Evolutionary conservation across 2,888 invertebrate genomes (phyloP).

Genomic region (Patella caerulea): DNA sequence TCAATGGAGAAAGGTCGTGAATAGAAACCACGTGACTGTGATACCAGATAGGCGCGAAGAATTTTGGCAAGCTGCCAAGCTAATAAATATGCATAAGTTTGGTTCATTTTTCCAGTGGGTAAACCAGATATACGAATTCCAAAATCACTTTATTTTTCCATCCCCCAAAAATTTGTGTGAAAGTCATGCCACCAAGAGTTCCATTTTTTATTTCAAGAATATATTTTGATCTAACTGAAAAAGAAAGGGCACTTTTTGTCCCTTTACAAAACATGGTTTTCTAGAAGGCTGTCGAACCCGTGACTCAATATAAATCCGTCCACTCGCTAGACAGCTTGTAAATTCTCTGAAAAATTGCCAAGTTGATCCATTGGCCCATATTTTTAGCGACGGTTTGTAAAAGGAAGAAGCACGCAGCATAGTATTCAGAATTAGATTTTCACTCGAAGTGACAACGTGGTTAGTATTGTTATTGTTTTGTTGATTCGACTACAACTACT

Average conservation of each 20-base stretch:
- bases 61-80: constrained; percentile 33
- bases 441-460: not conserved
- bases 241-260: constrained; percentile 13
- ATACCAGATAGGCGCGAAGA: constrained; percentile 28
- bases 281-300: not conserved
- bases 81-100: not conserved
- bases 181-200: not conserved
- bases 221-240: not conserved
- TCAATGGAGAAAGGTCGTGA: constrained; percentile 18
- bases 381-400: constrained; percentile 14
- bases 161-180: not conserved
- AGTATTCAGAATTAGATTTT: not conserved
- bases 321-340: constrained; percentile 44
- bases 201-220: not conserved
- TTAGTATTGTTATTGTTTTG: not conserved
- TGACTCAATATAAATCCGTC: constrained; percentile 36
- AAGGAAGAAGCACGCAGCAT: not conserved
- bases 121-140: too few species aligned
- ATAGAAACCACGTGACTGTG: constrained; percentile 25
- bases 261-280: constrained; percentile 6
- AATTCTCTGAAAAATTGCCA: constrained; percentile 51
- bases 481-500: not conserved
- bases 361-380: constrained; percentile 54
- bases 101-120: too few species aligned
- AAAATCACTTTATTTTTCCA: not conserved